Conservation (phyloP, 2,888 invertebrate genomes). For the Cataglyphis rosenhaueri region DNA sequence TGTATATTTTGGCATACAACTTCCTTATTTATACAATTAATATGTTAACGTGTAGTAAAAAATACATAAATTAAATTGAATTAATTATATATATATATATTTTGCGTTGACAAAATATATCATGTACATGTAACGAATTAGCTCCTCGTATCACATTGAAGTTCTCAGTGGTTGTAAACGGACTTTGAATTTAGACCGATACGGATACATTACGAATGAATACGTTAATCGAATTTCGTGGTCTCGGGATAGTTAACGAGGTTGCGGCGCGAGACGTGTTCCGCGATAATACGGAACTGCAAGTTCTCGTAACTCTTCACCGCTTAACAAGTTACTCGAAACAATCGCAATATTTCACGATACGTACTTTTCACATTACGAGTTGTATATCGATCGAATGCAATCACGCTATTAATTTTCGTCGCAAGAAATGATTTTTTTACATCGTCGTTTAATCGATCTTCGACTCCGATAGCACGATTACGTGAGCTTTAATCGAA, state of each 20-base stretch:
- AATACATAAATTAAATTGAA: neutral
- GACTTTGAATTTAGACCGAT: constrained; percentile 37
- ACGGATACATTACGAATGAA: constrained; percentile 45
- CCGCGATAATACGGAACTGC: constrained; percentile 53
- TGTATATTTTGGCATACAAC: neutral
- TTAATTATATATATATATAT: neutral
- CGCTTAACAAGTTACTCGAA: constrained; percentile 22
- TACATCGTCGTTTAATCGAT: constrained; percentile 8
- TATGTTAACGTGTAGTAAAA: neutral
- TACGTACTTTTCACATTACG: neutral
- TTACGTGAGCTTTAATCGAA: constrained; percentile 22
- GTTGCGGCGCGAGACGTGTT: constrained; percentile 29
- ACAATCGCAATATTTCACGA: constrained; percentile 9
- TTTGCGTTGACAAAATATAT: neutral
- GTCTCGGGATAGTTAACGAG: constrained; percentile 36
- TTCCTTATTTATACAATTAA: neutral
- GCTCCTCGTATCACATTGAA: constrained; percentile 14
- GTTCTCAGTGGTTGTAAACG: constrained; percentile 38
- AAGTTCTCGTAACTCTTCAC: constrained; percentile 29
- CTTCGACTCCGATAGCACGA: constrained; percentile 11
- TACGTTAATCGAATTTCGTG: constrained; percentile 48
- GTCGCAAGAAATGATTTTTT: neutral
- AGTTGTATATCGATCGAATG: neutral
- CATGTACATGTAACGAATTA: constrained; percentile 12
- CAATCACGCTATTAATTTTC: neutral